Base-by-base conservation (phyloP, 1,140 invertebrate species). In the Ericerus pela region DNA sequence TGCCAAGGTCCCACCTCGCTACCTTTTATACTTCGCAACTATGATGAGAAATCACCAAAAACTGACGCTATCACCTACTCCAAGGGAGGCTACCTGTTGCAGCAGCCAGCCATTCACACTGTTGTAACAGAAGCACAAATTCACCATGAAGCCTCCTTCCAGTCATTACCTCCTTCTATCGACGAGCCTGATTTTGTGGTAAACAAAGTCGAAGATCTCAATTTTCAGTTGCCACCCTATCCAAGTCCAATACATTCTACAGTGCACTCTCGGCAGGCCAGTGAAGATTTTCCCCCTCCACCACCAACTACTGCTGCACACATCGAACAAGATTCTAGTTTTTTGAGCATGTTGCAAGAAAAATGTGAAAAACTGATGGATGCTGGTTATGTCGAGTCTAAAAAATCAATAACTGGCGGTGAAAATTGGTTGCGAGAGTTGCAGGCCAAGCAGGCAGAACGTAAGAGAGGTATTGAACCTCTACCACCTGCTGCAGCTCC, bases 211-310 rank as follows among this genome's bases (percentile, higher is more conserved):
- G 58, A 61, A 14, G 78, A 79, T 61, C 74, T 74, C 60, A 65
- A 70, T 0, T 72, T 88, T 30, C 84, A 84, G 1, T 69, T 75
- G 2, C 76, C 76, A 4, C 86, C 86, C 0, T 89, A 88, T 67
- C 86, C 86, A 0, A 65, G 80, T 61, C 78, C 83, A 2, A 75
- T 80, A 53, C 76, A 76, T 60, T 86, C 84, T 1, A 79, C 76
- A 0, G 76, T 79, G 33, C 86, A 90, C 66, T 89, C 85, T 1
- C 74, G 85, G 55, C 86, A 91, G 68, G 76, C 82, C 0, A 89
- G 86, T 69, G 85, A 89, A 70, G 87, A 91, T 61, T 91, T 91
- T 62, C 87, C 86, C 30, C 86, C 86, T 18, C 87, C 87, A 28
- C 87, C 87, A 1, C 79, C 85, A 0, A 28, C 54, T 4, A 77